Conservation (phyloP, 2,888 invertebrate species). For the Julus scandinavius region DNA sequence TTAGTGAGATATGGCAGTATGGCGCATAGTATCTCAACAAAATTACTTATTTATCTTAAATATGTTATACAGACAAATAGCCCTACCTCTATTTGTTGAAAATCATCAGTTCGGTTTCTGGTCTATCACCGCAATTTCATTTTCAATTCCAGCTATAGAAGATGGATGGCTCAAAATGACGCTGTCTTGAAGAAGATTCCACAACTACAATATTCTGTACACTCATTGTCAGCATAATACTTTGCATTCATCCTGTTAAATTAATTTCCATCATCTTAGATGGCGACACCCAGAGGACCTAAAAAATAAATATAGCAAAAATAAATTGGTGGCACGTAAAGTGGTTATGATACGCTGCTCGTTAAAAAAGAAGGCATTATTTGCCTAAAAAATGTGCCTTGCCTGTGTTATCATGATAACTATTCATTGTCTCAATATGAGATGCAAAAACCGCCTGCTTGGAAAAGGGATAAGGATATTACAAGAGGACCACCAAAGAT, state of each 20-base stretch:
- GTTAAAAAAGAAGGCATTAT: background rate
- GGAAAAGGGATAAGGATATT: conserved; percentile 29
- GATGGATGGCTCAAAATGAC: too few relatives aligned
- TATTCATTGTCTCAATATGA: conserved; percentile 40
- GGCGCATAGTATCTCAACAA: too few relatives aligned
- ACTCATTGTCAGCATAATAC: too few relatives aligned
- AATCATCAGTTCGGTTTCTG: too few relatives aligned
- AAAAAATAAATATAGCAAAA: conserved; percentile 3
- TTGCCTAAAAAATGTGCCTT: background rate
- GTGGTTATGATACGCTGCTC: background rate
- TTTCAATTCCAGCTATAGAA: too few relatives aligned
- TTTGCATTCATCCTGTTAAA: background rate
- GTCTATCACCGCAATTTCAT: too few relatives aligned
- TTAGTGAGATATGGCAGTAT: too few relatives aligned
- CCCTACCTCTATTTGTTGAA: too few relatives aligned
- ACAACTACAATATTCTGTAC: too few relatives aligned
- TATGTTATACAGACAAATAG: too few relatives aligned
- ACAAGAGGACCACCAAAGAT: conserved; percentile 1
- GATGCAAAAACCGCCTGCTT: background rate
- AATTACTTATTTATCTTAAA: too few relatives aligned
- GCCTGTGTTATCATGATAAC: background rate
- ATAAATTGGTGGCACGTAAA: background rate
- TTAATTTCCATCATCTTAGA: background rate
- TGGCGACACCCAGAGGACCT: conserved; percentile 26
- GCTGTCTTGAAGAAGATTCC: too few relatives aligned